Conservation (phyloP, 2,797 vertebrate species). For the Sebastes steindachneri region DNA sequence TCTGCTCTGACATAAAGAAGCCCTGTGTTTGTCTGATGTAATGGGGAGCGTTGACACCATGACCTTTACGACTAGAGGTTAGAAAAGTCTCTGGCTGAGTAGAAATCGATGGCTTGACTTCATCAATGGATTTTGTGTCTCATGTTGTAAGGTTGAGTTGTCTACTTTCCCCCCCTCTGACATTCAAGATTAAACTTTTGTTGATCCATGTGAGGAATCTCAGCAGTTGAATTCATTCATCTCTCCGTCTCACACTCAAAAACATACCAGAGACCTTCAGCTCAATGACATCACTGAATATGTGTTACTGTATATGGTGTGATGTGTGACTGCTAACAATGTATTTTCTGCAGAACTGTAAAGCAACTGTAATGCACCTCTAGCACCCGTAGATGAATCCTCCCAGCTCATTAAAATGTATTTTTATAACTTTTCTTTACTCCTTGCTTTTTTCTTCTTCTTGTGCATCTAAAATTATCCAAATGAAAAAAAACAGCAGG, state of each 20-base stretch:
- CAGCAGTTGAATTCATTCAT: neutral
- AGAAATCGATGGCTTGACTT: slow-evolving; percentile 61
- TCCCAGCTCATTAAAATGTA: neutral
- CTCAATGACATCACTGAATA: neutral
- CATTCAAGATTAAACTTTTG: slow-evolving; percentile 19
- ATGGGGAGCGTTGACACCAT: slow-evolving; percentile 31
- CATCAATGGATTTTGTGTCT: slow-evolving; percentile 64
- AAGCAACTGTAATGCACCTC: neutral
- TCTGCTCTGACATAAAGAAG: neutral
- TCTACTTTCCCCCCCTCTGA: neutral
- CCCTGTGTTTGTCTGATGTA: slow-evolving; percentile 33
- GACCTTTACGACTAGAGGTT: slow-evolving; percentile 45
- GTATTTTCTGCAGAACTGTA: neutral
- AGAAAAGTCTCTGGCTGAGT: slow-evolving; percentile 42
- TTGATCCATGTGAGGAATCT: slow-evolving; percentile 12
- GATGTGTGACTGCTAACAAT: neutral
- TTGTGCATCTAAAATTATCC: neutral
- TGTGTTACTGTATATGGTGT: neutral
- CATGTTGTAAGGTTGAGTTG: slow-evolving; percentile 5
- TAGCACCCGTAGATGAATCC: neutral
- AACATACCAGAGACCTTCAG: neutral
- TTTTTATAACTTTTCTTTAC: neutral
- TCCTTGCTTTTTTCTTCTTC: neutral
- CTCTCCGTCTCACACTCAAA: neutral
- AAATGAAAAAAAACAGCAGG: neutral